Base-by-base conservation (phyloP, 2,113 vertebrate species). In the Agapornis roseicollis region DNA sequence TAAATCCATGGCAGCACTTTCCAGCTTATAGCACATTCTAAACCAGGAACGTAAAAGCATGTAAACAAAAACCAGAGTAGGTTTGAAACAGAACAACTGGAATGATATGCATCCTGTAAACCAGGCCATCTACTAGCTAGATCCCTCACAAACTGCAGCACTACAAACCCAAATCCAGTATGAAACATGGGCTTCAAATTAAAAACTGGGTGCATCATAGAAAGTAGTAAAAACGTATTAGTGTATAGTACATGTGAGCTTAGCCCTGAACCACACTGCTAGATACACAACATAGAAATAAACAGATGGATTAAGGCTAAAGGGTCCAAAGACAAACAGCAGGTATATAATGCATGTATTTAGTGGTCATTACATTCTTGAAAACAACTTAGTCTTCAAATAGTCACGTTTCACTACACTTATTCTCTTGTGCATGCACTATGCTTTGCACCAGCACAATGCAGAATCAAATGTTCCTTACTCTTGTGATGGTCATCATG, bases 31-130 rank as follows among this genome's bases (percentile, higher is more conserved):
- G 44, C 35, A 28, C 15, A 46, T 56, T 79, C 60, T 92, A 89
- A 85, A 78, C 7, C 85, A 93, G 73, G 33, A 78, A 47, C 60
- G 94, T 25, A 89, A 61, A 85, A 94, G 68, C 19, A 58, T 11
- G 58, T 63, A 55, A 85, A 80, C 39, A 92, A 94, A 96, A 96
- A 93, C 88, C 14, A 86, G 78, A 53, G 53, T 47, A 95, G 80
- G 80, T 53, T 85, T 94, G 80, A 92, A 94, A 90, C 46, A 88
- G 93, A 89, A 73, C 93, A 92, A 31, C 17, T 35, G 9, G 33
- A 76, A 42, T 6, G 31, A 50, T 16, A 82, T 22, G 9, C 17
- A 19, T 82, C 44, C 52, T 50, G 81, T 89, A 76, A 85, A 80
- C 61, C 50, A 88, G 66, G 27, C 25, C 15, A 28, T 76, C 2